These are phyloP conservation scores for Ditylenchus dipsaci DNA, from an alignment of 1,140 invertebrate species.

Conservation along the genomic window DNA sequence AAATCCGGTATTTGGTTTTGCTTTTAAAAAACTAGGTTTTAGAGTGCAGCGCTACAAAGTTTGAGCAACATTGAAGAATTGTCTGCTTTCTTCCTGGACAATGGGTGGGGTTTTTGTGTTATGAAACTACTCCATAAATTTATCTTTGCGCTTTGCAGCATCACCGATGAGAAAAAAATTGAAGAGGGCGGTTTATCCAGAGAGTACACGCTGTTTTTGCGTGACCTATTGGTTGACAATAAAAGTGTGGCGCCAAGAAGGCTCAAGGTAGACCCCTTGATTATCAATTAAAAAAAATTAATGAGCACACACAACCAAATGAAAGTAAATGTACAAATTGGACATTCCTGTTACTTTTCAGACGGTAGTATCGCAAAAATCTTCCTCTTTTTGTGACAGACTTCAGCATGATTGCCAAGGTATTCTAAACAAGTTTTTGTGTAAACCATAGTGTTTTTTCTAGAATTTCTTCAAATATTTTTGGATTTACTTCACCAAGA, in stretches of 20 bases:
- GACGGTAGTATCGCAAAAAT: conserved; percentile 72
- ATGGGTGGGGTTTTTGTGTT: neutral
- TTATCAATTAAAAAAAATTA: neutral
- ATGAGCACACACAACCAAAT: neutral
- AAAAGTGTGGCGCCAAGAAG: conserved; percentile 4
- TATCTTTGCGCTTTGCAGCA: neutral
- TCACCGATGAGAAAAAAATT: neutral
- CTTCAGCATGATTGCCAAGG: conserved; percentile 80
- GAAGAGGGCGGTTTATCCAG: neutral
- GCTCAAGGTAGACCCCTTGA: conserved; percentile 1
- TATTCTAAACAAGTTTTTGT: too few species aligned
- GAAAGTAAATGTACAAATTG: neutral
- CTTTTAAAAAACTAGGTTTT: neutral
- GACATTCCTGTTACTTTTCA: conserved; percentile 9
- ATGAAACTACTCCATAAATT: neutral
- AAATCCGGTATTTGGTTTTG: too few species aligned
- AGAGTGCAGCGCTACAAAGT: conserved; percentile 4
- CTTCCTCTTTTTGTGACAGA: conserved; percentile 75
- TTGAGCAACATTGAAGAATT: conserved; percentile 7
- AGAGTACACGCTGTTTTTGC: neutral
- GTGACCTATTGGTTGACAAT: neutral
- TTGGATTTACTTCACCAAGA: conserved; percentile 83
- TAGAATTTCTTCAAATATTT: conserved; percentile 77
- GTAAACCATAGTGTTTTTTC: too few species aligned
- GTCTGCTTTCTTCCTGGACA: neutral